Evolutionary conservation across 2,113 vertebrate species (phyloP), one percentile per base, ranked within the genome.

Genomic region (Perccottus glenii): DNA sequence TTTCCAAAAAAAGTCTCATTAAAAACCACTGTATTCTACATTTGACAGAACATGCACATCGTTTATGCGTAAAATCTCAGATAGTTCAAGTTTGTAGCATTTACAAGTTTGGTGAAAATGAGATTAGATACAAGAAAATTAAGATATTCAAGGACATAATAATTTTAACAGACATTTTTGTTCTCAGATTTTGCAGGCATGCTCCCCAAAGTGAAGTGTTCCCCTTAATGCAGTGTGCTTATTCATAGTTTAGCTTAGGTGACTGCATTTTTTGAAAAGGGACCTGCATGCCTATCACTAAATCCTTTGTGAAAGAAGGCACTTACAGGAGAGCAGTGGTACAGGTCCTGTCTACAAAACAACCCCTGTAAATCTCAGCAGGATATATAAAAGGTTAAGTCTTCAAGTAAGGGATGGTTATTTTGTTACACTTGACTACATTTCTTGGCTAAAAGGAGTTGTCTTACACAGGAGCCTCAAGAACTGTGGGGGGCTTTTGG

Each of bases 11-110:
- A 82, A 58, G 38, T 70, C 70, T 79, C 10, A 47, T 75, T 76
- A 87, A 84, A 87, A 84, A 89, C 84, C 19, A 85, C 67, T 60
- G 84, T 91, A 90, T 12, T 87, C 88, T 92, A 93, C 77, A 81
- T 33, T 57, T 88, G 64, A 89, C 56, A 58, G 56, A 42, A 43
- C 92, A 90, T 92, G 90, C 91, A 90, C 84, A 42, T 80, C 60
- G 83, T 86, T 85, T 85, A 91, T 86, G 90, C 86, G 79, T 87
- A 86, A 84, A 87, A 88, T 83, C 74, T 88, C 75, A 82, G 80
- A 84, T 78, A 87, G 63, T 82, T 85, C 78, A 66, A 68, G 16
- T 60, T 78, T 68, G 50, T 68, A 87, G 11, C 70, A 87, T 87
- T 86, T 89, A 89, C 85, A 88, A 62, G 82, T 83, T 83, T 79